Percentiles rank a stretch among this genome's conserved stretches.
Conservation (phyloP, 2,888 invertebrate species). For the Scelioninae gen. 2 region DNA sequence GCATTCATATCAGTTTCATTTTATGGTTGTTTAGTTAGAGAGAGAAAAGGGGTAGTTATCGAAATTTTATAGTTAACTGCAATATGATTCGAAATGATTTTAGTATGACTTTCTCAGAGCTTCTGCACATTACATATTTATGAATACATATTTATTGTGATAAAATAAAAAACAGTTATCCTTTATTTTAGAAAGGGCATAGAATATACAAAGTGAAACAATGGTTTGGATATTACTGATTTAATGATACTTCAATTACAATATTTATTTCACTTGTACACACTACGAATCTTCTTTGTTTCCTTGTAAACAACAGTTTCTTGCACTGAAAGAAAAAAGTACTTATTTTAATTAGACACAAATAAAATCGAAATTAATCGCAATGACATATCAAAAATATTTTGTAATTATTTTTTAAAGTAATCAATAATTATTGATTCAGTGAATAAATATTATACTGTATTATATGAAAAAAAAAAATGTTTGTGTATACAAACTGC, state of each 20-base stretch:
- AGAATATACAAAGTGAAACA: conserved; percentile 6
- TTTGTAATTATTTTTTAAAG: too few species aligned
- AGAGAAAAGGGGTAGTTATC: conserved; percentile 52
- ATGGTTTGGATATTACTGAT: too few species aligned
- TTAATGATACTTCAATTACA: too few species aligned
- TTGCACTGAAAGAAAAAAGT: conserved; percentile 81
- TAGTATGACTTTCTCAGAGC: conserved; percentile 54
- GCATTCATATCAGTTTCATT: conserved; percentile 55
- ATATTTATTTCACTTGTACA: neutral
- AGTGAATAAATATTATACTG: too few species aligned
- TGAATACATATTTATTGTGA: conserved; percentile 25
- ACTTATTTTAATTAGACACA: too few species aligned
- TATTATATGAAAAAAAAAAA: too few species aligned
- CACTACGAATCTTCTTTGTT: conserved; percentile 81
- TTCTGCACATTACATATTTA: conserved; percentile 33
- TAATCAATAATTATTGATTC: too few species aligned
- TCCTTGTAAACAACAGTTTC: conserved; percentile 81
- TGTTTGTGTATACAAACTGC: too few species aligned
- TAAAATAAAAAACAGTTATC: conserved; percentile 42
- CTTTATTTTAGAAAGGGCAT: conserved; percentile 30
- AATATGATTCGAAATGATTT: conserved; percentile 59
- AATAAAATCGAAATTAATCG: too few species aligned
- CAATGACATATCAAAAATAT: too few species aligned
- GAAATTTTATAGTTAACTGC: conserved; percentile 55
- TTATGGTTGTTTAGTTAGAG: conserved; percentile 37